phyloP scores from a whole-genome alignment of 1,140 invertebrate species.

The Drosophila sechellia region DNA sequence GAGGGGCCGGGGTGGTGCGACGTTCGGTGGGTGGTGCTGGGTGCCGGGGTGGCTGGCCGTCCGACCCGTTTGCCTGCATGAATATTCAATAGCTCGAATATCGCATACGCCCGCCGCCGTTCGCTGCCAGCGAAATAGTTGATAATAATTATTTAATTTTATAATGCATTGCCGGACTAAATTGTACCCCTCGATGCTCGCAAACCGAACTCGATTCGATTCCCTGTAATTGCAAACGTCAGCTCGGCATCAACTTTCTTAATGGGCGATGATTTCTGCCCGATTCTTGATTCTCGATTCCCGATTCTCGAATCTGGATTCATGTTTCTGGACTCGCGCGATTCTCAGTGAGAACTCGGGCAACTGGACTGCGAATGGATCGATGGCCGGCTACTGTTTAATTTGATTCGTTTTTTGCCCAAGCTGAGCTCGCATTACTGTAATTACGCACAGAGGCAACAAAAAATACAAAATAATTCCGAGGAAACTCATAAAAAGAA shows the following conservation, averaged over 20 bases:
- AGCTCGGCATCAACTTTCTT: conserved; percentile 58
- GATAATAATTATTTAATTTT: conserved; percentile 80
- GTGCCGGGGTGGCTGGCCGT: too few species aligned
- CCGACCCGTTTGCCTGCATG: conserved; percentile 56
- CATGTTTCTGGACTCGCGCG: not conserved
- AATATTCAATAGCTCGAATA: conserved; percentile 82
- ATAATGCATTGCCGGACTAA: conserved; percentile 48
- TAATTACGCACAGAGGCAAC: conserved; percentile 68
- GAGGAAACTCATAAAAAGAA: conserved; percentile 76
- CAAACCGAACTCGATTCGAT: not conserved
- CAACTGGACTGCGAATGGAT: conserved; percentile 39
- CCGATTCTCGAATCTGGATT: not conserved
- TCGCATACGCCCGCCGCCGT: conserved; percentile 63
- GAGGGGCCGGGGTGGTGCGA: not conserved
- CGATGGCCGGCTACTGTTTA: conserved; percentile 53
- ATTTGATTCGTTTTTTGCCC: conserved; percentile 56
- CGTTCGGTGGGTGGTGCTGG: not conserved
- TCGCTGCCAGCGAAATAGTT: conserved; percentile 56
- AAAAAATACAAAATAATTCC: conserved; percentile 71
- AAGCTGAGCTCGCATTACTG: conserved; percentile 61
- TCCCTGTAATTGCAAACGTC: conserved; percentile 63
- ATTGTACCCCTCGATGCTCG: conserved; percentile 9
- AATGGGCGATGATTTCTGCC: conserved; percentile 64
- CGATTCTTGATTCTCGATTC: not conserved
- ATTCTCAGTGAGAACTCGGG: conserved; percentile 13